These are phyloP conservation scores for Gallinago solitaria DNA, from an alignment of 2,797 vertebrate species.

Conservation along the genomic window DNA sequence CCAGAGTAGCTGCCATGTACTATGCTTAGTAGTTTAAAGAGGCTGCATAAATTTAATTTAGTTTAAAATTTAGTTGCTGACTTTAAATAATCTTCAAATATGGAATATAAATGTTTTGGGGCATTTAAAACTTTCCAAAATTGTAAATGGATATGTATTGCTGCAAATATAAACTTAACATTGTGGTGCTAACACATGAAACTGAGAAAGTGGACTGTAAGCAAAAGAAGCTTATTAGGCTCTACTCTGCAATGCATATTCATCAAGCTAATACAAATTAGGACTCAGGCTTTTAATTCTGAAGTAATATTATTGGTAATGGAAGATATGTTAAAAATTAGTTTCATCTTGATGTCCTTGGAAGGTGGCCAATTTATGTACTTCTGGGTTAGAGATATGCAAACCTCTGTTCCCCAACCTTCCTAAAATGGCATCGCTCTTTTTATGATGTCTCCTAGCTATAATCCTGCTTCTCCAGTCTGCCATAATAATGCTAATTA, in stretches of 20 bases:
- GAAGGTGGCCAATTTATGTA: background rate
- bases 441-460: constrained; percentile 21
- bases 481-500: constrained; percentile 48
- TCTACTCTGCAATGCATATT: background rate
- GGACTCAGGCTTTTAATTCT: background rate
- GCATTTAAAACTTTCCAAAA: background rate
- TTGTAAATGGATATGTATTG: background rate
- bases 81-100: constrained; percentile 20
- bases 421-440: constrained; percentile 47
- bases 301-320: background rate
- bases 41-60: constrained; percentile 35
- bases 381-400: background rate
- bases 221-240: background rate
- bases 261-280: background rate
- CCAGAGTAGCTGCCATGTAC: constrained; percentile 16
- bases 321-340: constrained; percentile 6
- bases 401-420: background rate
- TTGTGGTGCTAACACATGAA: background rate
- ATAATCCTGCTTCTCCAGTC: constrained; percentile 16
- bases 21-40: constrained; percentile 13
- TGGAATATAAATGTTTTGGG: background rate
- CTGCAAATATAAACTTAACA: background rate
- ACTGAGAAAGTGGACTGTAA: background rate
- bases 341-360: constrained; percentile 15
- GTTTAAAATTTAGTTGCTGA: constrained; percentile 1